These are phyloP conservation scores for Cryptus viduatorius DNA, from an alignment of 2,888 invertebrate genomes.

Conservation along the genomic window DNA sequence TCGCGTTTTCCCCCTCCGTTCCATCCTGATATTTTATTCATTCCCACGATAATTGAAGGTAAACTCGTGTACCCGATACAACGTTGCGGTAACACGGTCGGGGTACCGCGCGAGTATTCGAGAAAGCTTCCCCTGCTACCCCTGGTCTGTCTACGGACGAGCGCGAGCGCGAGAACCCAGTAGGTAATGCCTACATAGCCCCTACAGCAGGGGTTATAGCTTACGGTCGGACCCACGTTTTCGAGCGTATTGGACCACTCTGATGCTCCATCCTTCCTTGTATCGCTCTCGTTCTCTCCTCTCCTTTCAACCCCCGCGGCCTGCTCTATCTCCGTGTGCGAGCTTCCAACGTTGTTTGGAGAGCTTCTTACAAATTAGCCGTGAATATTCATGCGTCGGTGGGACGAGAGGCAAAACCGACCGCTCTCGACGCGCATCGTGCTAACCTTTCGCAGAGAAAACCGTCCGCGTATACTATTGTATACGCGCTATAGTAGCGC, in stretches of 20 bases:
- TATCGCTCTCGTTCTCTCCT: constrained; percentile 12
- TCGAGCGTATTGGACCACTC: constrained; percentile 43
- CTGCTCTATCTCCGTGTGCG: constrained; percentile 34
- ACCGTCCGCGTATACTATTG: constrained; percentile 26
- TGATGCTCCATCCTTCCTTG: constrained; percentile 45
- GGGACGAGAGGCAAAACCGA: constrained; percentile 69
- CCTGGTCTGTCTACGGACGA: constrained; percentile 51
- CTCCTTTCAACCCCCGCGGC: not conserved
- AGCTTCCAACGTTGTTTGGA: constrained; percentile 78
- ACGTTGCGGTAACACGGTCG: constrained; percentile 61
- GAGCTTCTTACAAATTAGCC: constrained; percentile 83
- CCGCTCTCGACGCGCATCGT: constrained; percentile 39
- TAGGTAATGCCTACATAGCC: constrained; percentile 36
- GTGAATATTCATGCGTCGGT: constrained; percentile 82
- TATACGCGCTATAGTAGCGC: not conserved
- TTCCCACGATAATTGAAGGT: constrained; percentile 82
- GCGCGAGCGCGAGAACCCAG: constrained; percentile 44
- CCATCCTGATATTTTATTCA: constrained; percentile 79
- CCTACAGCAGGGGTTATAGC: constrained; percentile 28
- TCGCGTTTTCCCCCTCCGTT: constrained; percentile 9
- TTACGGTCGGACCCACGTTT: constrained; percentile 55
- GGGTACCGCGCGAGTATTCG: constrained; percentile 9
- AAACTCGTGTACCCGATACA: constrained; percentile 78
- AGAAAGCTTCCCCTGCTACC: not conserved
- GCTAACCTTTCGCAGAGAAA: constrained; percentile 60